Percentiles rank a stretch among this genome's conserved stretches.
Conservation (phyloP, 2,888 invertebrate genomes). For the Ptilodon capucinus region DNA sequence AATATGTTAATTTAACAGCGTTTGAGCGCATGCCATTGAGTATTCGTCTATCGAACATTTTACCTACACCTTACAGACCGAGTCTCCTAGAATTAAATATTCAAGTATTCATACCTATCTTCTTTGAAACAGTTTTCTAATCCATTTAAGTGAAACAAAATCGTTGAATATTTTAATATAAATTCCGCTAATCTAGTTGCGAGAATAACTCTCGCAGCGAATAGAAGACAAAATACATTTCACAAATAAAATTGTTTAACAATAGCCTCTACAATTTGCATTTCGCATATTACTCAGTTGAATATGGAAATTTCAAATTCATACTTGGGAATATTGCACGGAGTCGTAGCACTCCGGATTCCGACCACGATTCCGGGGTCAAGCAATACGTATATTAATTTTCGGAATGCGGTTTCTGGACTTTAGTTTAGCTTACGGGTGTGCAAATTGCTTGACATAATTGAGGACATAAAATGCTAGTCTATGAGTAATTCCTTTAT, state of each 20-base stretch:
- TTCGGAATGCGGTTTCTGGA: conserved; percentile 3
- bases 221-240: conserved; percentile 11
- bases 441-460: no score
- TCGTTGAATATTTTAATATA: background rate
- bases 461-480: no score
- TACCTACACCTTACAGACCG: no score
- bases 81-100: no score
- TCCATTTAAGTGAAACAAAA: background rate
- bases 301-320: conserved; percentile 23
- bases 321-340: conserved; percentile 12
- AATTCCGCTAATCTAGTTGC: background rate
- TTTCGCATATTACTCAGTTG: conserved; percentile 14
- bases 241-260: conserved; percentile 18
- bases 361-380: conserved; percentile 11
- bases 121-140: background rate
- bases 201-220: background rate
- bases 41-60: no score
- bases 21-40: no score
- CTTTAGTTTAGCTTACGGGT: conserved; percentile 1
- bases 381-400: conserved; percentile 8
- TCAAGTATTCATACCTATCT: background rate
- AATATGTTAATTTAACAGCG: no score
- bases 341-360: conserved; percentile 2
- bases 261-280: conserved; percentile 23
- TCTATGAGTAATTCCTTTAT: no score